Evolutionary conservation across 1,140 invertebrate genomes (phyloP), one percentile per base, ranked within the genome.

Genomic region (Scaptomyza montana): DNA sequence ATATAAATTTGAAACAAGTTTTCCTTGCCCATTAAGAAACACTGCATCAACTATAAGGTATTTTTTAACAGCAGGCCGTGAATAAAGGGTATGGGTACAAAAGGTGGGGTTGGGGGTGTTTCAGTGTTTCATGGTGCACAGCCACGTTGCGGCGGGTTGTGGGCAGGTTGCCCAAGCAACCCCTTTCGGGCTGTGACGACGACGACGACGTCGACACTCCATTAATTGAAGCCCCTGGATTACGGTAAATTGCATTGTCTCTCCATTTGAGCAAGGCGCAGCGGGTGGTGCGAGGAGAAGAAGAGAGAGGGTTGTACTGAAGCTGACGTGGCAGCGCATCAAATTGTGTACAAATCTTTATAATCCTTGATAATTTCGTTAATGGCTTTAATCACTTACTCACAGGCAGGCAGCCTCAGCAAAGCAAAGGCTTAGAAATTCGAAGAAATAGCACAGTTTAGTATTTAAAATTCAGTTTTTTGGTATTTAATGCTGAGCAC

Each of bases 361-460:
- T 90, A 90, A 90, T 90, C 89, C 82, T 49, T 80, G 82, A 90
- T 90, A 90, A 90, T 90, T 90, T 90, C 82, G 89, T 90, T 90
- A 90, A 90, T 90, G 89, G 89, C 65, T 89, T 90, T 90, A 90
- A 90, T 90, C 89, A 90, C 89, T 89, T 90, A 78, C 84, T 62
- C 79, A 19, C 79, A 82, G 76, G 54, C 64, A 68, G 36, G 19
- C 60, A 73, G 33, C 7, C 39, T 41, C 39, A 12, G 21, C 2
- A 25, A 10, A 43, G 39, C 5, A 43, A 87, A 87, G 82, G 82
- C 65, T 89, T 84, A 66, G 47, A 13, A 13, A 7, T 36, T 39
- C 13, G 25, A 3, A 10, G 7, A 36, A 19, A 16, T 30, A 30
- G 4, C 16, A 10, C 25, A 59, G 41, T 47, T 30, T n/a, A 8